Conservation (phyloP, 2,113 vertebrate species). For the Cricetomys ansorgei region DNA sequence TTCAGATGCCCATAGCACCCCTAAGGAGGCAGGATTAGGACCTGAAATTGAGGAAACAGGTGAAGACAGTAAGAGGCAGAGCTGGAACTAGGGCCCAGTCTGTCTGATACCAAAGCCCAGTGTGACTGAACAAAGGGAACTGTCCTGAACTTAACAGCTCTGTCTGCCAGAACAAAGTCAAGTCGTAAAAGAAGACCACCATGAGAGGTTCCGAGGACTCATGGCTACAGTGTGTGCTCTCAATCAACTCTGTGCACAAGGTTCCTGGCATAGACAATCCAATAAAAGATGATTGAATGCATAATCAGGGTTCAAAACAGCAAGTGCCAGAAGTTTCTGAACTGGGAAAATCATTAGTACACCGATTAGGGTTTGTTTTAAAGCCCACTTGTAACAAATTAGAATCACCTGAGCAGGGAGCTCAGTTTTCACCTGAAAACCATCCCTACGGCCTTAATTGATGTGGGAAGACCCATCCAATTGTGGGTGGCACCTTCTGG, state of each 20-base stretch:
- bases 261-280: not conserved
- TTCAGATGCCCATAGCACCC: not conserved
- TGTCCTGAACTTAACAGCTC: not conserved
- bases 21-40: not conserved
- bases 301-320: constrained; percentile 51
- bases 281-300: not conserved
- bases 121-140: constrained; percentile 13
- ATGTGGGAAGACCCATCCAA: not conserved
- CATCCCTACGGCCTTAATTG: not conserved
- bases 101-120: constrained; percentile 22
- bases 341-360: constrained; percentile 66
- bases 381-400: not conserved
- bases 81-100: not conserved
- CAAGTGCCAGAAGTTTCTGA: constrained; percentile 47
- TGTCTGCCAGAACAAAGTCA: not conserved
- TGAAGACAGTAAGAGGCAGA: not conserved
- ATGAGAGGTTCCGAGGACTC: not conserved
- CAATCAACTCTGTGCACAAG: not conserved
- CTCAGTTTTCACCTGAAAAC: not conserved
- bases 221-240: not conserved
- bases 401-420: not conserved
- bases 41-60: constrained; percentile 16
- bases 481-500: not conserved
- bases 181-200: not conserved
- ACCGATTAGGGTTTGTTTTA: not conserved